phyloP scores from a whole-genome alignment of 2,888 invertebrate species.

The Ennomos erosarius region DNA sequence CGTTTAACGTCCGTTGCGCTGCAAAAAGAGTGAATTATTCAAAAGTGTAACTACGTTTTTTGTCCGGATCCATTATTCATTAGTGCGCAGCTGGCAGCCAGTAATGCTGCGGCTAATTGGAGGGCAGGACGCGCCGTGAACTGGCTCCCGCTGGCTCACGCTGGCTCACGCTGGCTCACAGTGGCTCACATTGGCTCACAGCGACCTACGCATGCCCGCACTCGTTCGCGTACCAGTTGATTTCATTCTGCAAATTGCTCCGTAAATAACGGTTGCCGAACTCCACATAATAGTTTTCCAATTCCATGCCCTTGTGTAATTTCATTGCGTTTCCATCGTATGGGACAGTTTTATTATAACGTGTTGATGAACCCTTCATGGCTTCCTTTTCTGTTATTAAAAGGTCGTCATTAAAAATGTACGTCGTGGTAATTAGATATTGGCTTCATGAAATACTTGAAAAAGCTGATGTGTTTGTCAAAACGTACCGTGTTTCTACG shows the following conservation, averaged over 20 bases:
- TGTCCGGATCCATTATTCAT: constrained; percentile 45
- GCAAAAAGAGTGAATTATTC: constrained; percentile 46
- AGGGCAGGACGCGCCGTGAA: not conserved
- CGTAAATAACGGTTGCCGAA: constrained; percentile 30
- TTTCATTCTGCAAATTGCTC: constrained; percentile 29
- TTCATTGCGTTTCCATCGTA: constrained; percentile 42
- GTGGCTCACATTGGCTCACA: not conserved
- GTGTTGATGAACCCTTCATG: constrained; percentile 5
- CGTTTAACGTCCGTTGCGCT: not conserved
- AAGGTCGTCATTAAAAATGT: too few species aligned
- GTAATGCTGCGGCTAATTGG: not conserved
- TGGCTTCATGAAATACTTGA: too few species aligned
- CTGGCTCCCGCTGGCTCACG: not conserved
- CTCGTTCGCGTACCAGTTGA: constrained; percentile 4
- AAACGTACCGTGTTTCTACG: too few species aligned
- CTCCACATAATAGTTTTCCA: constrained; percentile 50
- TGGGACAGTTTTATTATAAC: constrained; percentile 12
- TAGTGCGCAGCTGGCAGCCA: constrained; percentile 26
- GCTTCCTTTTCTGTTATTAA: too few species aligned
- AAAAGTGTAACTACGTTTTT: constrained; percentile 29
- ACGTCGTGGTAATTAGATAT: too few species aligned
- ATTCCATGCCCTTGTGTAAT: constrained; percentile 48
- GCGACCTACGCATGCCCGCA: not conserved
- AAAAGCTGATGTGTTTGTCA: too few species aligned
- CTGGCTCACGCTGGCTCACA: not conserved